Percentiles rank a stretch among this genome's conserved stretches.
Evolutionary conservation across 2,888 invertebrate genomes (phyloP).

Genomic region (Cerceris ruficornis): DNA sequence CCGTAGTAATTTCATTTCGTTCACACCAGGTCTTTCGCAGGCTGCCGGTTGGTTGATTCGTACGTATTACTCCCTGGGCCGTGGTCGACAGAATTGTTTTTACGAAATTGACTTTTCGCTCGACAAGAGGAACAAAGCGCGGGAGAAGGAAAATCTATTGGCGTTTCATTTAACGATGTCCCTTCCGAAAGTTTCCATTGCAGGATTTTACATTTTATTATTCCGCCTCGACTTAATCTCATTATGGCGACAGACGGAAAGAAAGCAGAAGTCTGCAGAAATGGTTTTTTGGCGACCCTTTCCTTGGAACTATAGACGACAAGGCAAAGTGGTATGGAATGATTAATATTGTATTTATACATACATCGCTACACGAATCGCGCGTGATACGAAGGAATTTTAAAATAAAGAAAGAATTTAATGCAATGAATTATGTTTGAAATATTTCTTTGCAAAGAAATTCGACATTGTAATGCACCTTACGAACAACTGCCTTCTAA

Average conservation of each 20-base stretch:
- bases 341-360: background rate
- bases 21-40: conserved; percentile 64
- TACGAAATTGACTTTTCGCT: conserved; percentile 75
- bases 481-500: too few species aligned
- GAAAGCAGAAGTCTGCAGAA: background rate
- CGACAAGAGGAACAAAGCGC: conserved; percentile 53
- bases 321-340: background rate
- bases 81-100: conserved; percentile 73
- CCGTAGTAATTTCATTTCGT: conserved; percentile 74
- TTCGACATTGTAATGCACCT: too few species aligned
- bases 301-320: background rate
- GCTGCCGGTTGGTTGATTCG: conserved; percentile 61
- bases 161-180: conserved; percentile 58
- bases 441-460: too few species aligned
- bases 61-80: conserved; percentile 67
- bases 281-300: background rate
- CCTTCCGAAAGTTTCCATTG: conserved; percentile 39
- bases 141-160: conserved; percentile 57
- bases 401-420: too few species aligned
- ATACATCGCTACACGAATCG: background rate
- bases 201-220: conserved; percentile 53
- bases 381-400: background rate
- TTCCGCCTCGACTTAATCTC: conserved; percentile 50
- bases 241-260: conserved; percentile 24
- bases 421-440: too few species aligned